Evolutionary conservation across 2,888 invertebrate genomes (phyloP).

Genomic region (Andrena dorsata): DNA sequence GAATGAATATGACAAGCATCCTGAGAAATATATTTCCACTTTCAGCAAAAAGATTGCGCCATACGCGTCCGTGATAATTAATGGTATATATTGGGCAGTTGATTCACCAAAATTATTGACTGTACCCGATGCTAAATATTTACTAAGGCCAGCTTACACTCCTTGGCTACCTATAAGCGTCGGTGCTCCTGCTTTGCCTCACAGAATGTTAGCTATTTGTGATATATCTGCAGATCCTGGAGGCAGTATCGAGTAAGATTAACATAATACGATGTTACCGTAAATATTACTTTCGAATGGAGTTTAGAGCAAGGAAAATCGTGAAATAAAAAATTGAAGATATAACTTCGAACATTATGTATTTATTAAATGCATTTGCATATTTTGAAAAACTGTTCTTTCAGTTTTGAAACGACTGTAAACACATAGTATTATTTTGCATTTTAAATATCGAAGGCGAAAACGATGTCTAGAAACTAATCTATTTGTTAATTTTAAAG

Average conservation of each 20-base stretch:
- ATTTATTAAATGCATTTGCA: too few species aligned
- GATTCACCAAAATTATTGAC: constrained; percentile 98
- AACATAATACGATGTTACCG: neutral
- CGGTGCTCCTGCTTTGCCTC: constrained; percentile 95
- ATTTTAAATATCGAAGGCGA: too few species aligned
- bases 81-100: constrained; percentile 99
- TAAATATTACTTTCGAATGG: neutral
- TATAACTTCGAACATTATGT: too few species aligned
- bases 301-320: neutral
- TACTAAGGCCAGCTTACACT: constrained; percentile 94
- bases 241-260: constrained; percentile 93
- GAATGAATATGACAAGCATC: constrained; percentile 95
- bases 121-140: constrained; percentile 98
- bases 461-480: too few species aligned
- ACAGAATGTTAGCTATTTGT: constrained; percentile 97
- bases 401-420: too few species aligned
- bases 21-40: constrained; percentile 97
- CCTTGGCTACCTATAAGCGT: constrained; percentile 97
- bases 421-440: too few species aligned
- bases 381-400: too few species aligned
- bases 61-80: constrained; percentile 97
- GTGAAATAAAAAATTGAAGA: too few species aligned
- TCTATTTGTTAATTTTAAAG: too few species aligned
- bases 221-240: constrained; percentile 99
- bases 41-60: constrained; percentile 99